A percentile compares a stretch with the other conserved stretches of the same genome.
These are phyloP conservation scores for Paradoxurus hermaphroditus DNA, from an alignment of 2,113 vertebrate species.

Conservation along the genomic window DNA sequence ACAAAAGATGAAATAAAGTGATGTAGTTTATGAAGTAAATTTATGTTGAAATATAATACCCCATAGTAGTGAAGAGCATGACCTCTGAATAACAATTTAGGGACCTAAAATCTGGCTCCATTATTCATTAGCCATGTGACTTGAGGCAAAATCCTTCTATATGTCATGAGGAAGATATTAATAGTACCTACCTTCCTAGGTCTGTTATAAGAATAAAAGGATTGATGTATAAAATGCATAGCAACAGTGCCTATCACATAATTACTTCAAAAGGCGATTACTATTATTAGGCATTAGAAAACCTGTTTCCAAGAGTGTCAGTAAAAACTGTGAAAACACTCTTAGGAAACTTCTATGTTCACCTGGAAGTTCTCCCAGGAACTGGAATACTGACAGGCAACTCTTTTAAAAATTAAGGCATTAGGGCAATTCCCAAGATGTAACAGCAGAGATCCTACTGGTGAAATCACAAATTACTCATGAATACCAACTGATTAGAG, in stretches of 20 bases:
- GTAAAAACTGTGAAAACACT: neutral
- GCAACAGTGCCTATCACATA: neutral
- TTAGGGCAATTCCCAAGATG: neutral
- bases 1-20: neutral
- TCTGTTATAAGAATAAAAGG: constrained; percentile 27
- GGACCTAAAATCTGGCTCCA: neutral
- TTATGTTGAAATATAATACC: neutral
- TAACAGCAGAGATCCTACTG: neutral
- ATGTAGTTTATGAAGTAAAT: neutral
- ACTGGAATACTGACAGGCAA: neutral
- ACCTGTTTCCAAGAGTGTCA: neutral
- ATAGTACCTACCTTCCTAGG: neutral
- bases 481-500: neutral
- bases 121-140: neutral
- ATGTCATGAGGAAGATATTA: neutral
- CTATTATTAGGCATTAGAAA: neutral
- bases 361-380: neutral
- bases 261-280: neutral
- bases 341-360: neutral
- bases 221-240: neutral
- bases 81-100: neutral
- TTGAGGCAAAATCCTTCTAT: constrained; percentile 17
- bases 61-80: neutral
- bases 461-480: neutral
- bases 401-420: neutral